Evolutionary conservation across 2,888 invertebrate species (phyloP), one percentile per base, ranked within the genome.

Genomic region (Antitype chi): DNA sequence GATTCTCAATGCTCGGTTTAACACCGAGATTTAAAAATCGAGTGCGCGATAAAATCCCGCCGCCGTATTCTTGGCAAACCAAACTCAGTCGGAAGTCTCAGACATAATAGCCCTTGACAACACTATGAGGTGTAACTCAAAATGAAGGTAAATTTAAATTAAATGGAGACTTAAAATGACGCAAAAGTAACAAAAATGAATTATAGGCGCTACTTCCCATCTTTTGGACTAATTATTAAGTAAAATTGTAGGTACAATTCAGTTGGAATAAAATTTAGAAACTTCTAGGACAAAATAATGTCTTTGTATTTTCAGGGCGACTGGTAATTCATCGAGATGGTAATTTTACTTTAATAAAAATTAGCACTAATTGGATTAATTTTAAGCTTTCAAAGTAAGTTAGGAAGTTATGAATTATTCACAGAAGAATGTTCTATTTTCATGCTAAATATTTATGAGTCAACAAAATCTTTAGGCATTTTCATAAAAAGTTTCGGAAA

Each of bases 291-390:
- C 28, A 72, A 23, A 52, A 77, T 55, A 28, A 63, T 38, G 28
- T 43, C 52, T 32, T 74, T 59, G 52, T 74, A 53, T 57, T 80
- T 75, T 32, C 52, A 52, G 7, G 32, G 69, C 43, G 47, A 79
- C 47, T 38, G 47, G 23, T 28, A 38, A 63, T 23, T 80, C 57
- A 20, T n/a, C 25, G 23, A 47, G n/a, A 57, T n/a, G 53, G 0
- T 55, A 78, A 80, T 57, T 64, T 57, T 64, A 64, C 81, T 80
- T 74, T 2, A 53, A 73, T n/a, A 53, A 73, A 82, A 32, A 72
- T 82, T 28, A 52, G 13, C 25, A 64, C 68, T 69, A 68, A 78
- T 76, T 38, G 64, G 15, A 43, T 74, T 52, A 80, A 73, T 53
- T 75, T 20, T 28, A 64, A 43, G 52, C 63, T 49, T 68, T 52